Conservation (phyloP, 2,113 vertebrate species). For the Mesitornis unicolor region DNA sequence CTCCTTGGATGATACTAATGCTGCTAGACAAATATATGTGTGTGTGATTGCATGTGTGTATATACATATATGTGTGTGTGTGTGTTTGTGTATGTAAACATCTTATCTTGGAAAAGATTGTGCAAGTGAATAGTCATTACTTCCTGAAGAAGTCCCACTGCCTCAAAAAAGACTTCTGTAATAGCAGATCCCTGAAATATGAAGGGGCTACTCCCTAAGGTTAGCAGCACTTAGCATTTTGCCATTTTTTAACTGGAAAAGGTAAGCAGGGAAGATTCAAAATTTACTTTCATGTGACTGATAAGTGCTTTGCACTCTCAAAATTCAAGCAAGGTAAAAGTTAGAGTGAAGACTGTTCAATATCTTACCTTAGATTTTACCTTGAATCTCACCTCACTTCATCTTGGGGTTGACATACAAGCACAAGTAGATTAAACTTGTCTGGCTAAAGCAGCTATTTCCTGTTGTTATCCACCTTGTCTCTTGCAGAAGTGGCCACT, state of each 20-base stretch:
- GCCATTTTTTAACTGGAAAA: not conserved
- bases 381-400: not conserved
- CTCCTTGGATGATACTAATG: not conserved
- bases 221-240: not conserved
- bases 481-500: not conserved
- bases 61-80: not conserved
- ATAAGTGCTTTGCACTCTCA: not conserved
- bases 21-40: not conserved
- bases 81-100: too few relatives aligned
- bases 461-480: not conserved
- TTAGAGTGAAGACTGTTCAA: not conserved
- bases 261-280: not conserved
- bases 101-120: not conserved
- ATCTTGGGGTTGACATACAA: not conserved
- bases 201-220: not conserved
- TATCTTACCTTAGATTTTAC: not conserved
- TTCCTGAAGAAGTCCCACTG: not conserved
- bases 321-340: not conserved
- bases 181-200: not conserved
- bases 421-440: not conserved
- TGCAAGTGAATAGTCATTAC: not conserved
- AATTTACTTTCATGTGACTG: not conserved
- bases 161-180: not conserved
- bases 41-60: too few relatives aligned
- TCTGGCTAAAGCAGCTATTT: not conserved